These are phyloP conservation scores for Phrynosoma blainvillii DNA, from an alignment of 2,113 vertebrate species.

Conservation along the genomic window DNA sequence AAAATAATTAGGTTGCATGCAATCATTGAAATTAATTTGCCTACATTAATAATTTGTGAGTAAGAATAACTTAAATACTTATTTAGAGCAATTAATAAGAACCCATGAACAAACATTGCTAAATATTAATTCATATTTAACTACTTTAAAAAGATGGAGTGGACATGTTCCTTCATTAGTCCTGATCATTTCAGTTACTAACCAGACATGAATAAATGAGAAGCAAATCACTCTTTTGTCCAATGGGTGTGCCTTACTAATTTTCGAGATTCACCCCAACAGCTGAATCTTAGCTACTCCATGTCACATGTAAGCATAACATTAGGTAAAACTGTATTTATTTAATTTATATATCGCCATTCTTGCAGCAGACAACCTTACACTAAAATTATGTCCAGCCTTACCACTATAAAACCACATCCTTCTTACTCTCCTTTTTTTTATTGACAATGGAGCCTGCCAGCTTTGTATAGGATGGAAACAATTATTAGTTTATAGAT, in stretches of 20 bases:
- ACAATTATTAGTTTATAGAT: too few species aligned
- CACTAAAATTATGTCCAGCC: too few species aligned
- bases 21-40: background rate
- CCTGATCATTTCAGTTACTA: slow-evolving; percentile 41
- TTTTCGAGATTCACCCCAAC: slow-evolving; percentile 7
- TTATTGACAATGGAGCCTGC: too few species aligned
- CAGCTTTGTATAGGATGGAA: too few species aligned
- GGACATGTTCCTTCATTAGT: slow-evolving; percentile 29
- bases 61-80: slow-evolving; percentile 32
- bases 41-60: background rate
- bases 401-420: too few species aligned
- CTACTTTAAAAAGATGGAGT: slow-evolving; percentile 32
- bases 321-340: too few species aligned
- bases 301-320: background rate
- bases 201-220: slow-evolving; percentile 12
- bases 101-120: slow-evolving; percentile 25
- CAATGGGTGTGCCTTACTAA: slow-evolving; percentile 12
- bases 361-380: too few species aligned
- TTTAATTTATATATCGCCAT: too few species aligned
- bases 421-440: too few species aligned
- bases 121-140: slow-evolving; percentile 41
- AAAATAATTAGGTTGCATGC: background rate
- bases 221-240: slow-evolving; percentile 20
- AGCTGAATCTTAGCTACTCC: background rate
- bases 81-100: slow-evolving; percentile 25